A percentile compares a stretch with the other conserved stretches of the same genome.
These are phyloP conservation scores for Pristionchus exspectatus DNA, from an alignment of 2,888 invertebrate genomes.

Conservation along the genomic window DNA sequence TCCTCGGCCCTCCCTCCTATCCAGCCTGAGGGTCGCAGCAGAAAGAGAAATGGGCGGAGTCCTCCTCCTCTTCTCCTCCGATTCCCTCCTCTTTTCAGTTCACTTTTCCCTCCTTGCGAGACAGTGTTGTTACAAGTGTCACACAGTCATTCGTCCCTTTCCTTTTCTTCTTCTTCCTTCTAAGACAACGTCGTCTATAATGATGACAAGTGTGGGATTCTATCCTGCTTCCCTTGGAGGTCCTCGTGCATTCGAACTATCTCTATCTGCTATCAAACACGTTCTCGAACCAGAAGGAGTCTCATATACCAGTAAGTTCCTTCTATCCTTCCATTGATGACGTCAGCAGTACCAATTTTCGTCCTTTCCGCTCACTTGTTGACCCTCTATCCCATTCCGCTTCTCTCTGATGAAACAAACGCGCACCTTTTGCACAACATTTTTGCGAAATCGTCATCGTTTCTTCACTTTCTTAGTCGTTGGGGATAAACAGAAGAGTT, in stretches of 20 bases:
- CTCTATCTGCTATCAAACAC: slow-evolving; percentile 65
- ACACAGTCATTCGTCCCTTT: not conserved
- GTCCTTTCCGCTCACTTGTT: not conserved
- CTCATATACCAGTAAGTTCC: slow-evolving; percentile 46
- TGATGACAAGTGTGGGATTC: slow-evolving; percentile 59
- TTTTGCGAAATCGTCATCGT: slow-evolving; percentile 17
- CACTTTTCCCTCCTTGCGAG: slow-evolving; percentile 43
- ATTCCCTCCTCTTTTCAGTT: slow-evolving; percentile 40
- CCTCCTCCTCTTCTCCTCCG: not conserved
- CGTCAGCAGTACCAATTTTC: not conserved
- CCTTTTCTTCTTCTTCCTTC: not conserved
- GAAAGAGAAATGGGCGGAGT: slow-evolving; percentile 57
- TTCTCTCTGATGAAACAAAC: not conserved
- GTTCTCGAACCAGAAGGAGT: slow-evolving; percentile 66
- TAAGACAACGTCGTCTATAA: not conserved
- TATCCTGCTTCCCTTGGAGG: slow-evolving; percentile 58
- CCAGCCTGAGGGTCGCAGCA: slow-evolving; percentile 48
- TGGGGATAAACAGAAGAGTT: not conserved
- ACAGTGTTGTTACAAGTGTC: slow-evolving; percentile 40
- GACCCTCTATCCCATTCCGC: not conserved
- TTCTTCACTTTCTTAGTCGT: not conserved
- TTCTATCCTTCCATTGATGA: not conserved
- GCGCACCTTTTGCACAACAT: not conserved
- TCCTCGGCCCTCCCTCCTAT: slow-evolving; percentile 2
- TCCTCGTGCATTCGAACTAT: slow-evolving; percentile 63